Base-by-base conservation (phyloP, 1,140 invertebrate species). In the Macrocentrus cingulum region DNA sequence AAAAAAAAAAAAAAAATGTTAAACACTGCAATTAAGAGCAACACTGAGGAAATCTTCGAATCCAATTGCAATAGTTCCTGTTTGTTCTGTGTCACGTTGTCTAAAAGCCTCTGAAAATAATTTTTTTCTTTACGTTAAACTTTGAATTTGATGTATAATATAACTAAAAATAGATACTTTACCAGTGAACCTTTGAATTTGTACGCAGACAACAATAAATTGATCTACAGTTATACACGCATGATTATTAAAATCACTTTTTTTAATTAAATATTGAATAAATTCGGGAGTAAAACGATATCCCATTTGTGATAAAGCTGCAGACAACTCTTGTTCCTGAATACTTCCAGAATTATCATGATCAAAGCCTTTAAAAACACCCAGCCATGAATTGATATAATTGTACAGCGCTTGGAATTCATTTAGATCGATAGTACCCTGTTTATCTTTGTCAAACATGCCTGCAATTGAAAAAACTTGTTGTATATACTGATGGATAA, bases 381-480 rank as follows among this genome's bases (percentile, higher is more conserved):
- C 79, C 11, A 92, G 78, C 94, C 93, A 95, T 65, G 94, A 86
- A 70, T 94, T 94, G 29, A 96, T 88, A 68, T 95, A 97, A 46
- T 87, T 89, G 77, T 90, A 97, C 6, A 97, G 78, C 64, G 90
- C 87, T 67, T 91, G 87, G 74, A 96, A 97, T 79, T 95, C 92
- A 65, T 85, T 81, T 0, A 94, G 52, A 74, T 93, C 90, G 64
- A 97, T 94, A n/a, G 87, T 88, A n/a, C 92, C 92, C 61, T 82
- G 87, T 63, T 87, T 85, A 70, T 94, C 89, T 64, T 84, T 84
- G 73, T 95, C 92, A 83, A 95, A 96, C 90, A 96, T 92, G 56
- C 87, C 91, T 88, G 65, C 2, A 16, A 11, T 37, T 18, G 0
- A 56, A 32, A 63, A 61, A 54, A 42, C 39, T 44, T 37, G 20